A percentile compares a stretch with the other conserved stretches of the same genome.
These are phyloP conservation scores for Craterocephalus amniculus DNA, from an alignment of 2,797 vertebrate species.

Conservation along the genomic window DNA sequence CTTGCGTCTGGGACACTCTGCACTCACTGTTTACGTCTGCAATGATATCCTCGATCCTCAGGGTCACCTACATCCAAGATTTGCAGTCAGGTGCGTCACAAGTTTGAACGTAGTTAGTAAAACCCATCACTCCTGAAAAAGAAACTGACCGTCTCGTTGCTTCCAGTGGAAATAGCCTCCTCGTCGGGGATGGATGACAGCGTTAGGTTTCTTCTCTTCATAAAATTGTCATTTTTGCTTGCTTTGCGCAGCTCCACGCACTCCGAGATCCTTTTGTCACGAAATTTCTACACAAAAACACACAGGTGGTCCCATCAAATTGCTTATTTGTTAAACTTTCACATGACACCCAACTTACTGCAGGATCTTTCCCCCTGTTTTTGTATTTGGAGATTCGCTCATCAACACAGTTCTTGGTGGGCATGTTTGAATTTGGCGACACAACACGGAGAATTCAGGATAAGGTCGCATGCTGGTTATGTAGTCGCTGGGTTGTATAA, in stretches of 20 bases:
- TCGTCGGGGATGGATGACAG: conserved; percentile 70
- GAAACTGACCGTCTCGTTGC: conserved; percentile 55
- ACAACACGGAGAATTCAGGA: not conserved
- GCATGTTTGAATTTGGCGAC: conserved; percentile 75
- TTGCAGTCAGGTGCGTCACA: accelerated
- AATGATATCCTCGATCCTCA: conserved; percentile 83
- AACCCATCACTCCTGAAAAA: too few species aligned
- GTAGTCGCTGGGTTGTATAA: conserved; percentile 10
- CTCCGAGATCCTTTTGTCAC: conserved; percentile 82
- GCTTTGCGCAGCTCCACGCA: conserved; percentile 88
- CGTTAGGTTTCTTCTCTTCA: conserved; percentile 87
- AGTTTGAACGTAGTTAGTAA: accelerated
- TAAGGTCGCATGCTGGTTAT: accelerated
- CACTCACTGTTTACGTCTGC: conserved; percentile 76
- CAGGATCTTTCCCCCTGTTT: conserved; percentile 88
- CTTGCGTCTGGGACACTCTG: conserved; percentile 76
- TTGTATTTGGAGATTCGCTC: conserved; percentile 88
- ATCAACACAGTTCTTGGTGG: conserved; percentile 54
- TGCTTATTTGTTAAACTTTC: accelerated
- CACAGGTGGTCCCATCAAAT: accelerated
- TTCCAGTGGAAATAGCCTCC: conserved; percentile 68
- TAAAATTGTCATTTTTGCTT: conserved; percentile 86
- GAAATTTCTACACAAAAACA: conserved; percentile 76
- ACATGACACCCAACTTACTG: conserved; percentile 72
- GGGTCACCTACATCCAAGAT: conserved; percentile 53